Evolutionary conservation across 2,797 vertebrate species (phyloP).

Genomic region (Myiotriccus ornatus): DNA sequence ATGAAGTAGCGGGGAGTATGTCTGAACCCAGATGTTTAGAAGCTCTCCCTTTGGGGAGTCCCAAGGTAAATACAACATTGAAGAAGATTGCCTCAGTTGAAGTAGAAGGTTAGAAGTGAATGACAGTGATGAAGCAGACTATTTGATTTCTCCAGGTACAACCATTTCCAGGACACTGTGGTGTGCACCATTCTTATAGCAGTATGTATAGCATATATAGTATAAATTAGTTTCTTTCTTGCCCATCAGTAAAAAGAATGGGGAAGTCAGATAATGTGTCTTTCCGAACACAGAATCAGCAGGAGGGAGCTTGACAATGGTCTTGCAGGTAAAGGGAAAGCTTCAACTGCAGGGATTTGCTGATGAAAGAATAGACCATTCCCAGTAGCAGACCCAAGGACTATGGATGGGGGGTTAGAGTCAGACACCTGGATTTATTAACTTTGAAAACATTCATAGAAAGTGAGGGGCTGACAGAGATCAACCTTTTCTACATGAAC

Average conservation of each 20-base stretch:
- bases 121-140: not conserved
- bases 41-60: not conserved
- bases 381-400: not conserved
- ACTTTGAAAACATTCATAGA: not conserved
- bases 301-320: not conserved
- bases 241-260: not conserved
- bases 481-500: fast-evolving
- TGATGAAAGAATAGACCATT: not conserved
- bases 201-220: too few species aligned
- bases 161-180: not conserved
- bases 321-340: not conserved
- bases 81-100: not conserved
- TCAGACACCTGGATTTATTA: not conserved
- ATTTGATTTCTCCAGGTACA: not conserved
- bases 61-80: not conserved
- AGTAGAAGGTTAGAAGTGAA: not conserved
- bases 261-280: not conserved
- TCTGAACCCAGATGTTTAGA: not conserved
- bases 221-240: not conserved
- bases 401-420: not conserved
- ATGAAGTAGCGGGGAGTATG: fast-evolving
- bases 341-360: not conserved
- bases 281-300: not conserved
- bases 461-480: not conserved
- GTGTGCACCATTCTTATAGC: not conserved